These are phyloP conservation scores for Heliconius ethilla DNA, from an alignment of 2,888 invertebrate species.

Conservation along the genomic window DNA sequence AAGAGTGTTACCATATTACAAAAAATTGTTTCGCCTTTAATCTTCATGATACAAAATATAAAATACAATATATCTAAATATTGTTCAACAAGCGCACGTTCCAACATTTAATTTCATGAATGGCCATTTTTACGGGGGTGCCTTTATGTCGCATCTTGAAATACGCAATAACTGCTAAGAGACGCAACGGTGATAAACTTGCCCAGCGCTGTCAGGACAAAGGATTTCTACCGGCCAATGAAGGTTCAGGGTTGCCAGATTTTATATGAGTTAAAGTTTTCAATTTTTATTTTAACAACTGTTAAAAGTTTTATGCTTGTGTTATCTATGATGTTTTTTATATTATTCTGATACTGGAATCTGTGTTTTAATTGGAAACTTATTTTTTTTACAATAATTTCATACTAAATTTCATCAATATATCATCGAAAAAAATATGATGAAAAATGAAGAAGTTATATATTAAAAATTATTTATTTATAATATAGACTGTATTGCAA, in stretches of 20 bases:
- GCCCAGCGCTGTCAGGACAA: slow-evolving; percentile 65
- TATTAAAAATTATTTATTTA: not conserved
- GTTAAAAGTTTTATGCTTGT: not conserved
- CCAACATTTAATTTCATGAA: slow-evolving; percentile 61
- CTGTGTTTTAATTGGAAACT: not conserved
- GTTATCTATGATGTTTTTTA: not conserved
- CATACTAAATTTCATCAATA: not conserved
- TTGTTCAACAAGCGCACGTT: slow-evolving; percentile 47
- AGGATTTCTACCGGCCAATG: slow-evolving; percentile 61
- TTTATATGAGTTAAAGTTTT: not conserved
- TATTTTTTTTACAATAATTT: not conserved
- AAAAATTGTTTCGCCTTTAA: not conserved
- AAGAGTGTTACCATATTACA: not conserved
- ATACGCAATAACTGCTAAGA: slow-evolving; percentile 70
- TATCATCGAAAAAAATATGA: too few species aligned
- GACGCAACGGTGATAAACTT: slow-evolving; percentile 67
- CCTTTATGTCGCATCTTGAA: slow-evolving; percentile 45
- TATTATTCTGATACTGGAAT: not conserved
- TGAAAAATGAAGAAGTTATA: too few species aligned
- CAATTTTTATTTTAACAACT: not conserved
- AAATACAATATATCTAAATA: slow-evolving; percentile 30
- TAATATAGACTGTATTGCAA: not conserved
- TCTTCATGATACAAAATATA: not conserved
- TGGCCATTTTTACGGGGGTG: slow-evolving; percentile 48
- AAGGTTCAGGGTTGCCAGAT: slow-evolving; percentile 47